Conservation (phyloP, 2,113 vertebrate species). For the Festucalex cinctus region DNA sequence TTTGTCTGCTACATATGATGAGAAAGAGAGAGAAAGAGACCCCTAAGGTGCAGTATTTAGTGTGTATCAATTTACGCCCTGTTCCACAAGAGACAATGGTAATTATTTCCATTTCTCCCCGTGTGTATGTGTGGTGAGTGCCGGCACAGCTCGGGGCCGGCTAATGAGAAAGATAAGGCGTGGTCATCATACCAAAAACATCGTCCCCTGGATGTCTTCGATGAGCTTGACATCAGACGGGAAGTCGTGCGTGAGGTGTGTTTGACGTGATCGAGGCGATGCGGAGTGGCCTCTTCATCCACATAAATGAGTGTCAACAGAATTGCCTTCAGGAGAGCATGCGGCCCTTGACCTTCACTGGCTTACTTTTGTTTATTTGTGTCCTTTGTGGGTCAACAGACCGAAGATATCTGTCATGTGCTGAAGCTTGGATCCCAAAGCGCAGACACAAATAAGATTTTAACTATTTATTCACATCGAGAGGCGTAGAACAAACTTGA, state of each 20-base stretch:
- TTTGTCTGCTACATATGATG: slow-evolving; percentile 63
- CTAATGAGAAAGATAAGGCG: slow-evolving; percentile 60
- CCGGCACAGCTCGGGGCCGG: slow-evolving; percentile 33
- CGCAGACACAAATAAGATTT: too few relatives aligned
- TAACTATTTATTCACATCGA: too few relatives aligned
- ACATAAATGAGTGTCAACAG: slow-evolving; percentile 6
- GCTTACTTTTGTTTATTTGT: slow-evolving; percentile 12
- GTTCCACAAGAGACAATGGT: slow-evolving; percentile 67
- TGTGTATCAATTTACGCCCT: slow-evolving; percentile 69
- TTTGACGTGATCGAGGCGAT: slow-evolving; percentile 5
- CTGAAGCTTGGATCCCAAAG: too few relatives aligned
- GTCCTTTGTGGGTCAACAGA: not conserved
- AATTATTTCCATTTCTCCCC: slow-evolving; percentile 65
- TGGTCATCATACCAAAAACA: slow-evolving; percentile 44
- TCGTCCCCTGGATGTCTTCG: slow-evolving; percentile 35
- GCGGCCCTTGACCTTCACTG: slow-evolving; percentile 16
- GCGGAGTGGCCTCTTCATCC: not conserved
- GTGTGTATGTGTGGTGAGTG: slow-evolving; percentile 38
- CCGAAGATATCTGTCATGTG: too few relatives aligned
- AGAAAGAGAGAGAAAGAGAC: slow-evolving; percentile 33
- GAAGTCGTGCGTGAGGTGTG: slow-evolving; percentile 18
- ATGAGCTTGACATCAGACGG: slow-evolving; percentile 31
- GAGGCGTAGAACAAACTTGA: too few relatives aligned
- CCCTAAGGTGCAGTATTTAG: slow-evolving; percentile 66
- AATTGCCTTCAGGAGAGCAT: not conserved